Evolutionary conservation across 2,797 vertebrate genomes (phyloP), one percentile per base, ranked within the genome.

Genomic region (Eulemur rubriventer): DNA sequence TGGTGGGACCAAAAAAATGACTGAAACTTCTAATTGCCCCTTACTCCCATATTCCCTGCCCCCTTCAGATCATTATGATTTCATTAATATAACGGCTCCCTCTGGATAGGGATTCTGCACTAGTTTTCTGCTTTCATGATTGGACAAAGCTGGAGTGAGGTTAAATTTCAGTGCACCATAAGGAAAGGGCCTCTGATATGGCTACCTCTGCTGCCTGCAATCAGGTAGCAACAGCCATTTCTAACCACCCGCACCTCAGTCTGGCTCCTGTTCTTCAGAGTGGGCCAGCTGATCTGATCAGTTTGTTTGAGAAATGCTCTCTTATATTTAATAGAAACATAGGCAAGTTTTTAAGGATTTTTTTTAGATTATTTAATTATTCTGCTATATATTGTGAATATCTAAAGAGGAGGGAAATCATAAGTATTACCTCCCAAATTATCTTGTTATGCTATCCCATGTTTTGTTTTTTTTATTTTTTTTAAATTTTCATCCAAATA

Each of bases 241-340:
- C 24, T 52, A 2, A 7, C 4, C 14, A 7, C 3, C 6, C 1
- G 0, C 3, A 48, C 69, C 14, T 38, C 57, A 55, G 7, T 46
- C 26, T 67, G 35, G 38, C 30, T 30, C 18, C 7, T 50, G 1
- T 63, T 94, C 14, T 70, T 83, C 35, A 92, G 38, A 83, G 17
- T 70, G 10, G 20, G 12, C 4, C 12, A 63, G 4, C 6, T 79
- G 16, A 17, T 22, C 1, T 38, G 13, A 73, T 48, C 6, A 73
- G 16, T 63, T 75, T 43, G 35, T 50, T 46, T 61, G 4, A 38
- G n/a, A 92, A 67, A 35, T 61, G 11, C 3, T 92, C 26, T 76
- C 33, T 38, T 67, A 16, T 16, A 33, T 46, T 94, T 65, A 12
- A 61, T 89, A 89, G 63, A 65, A n/a, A 55, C 1, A n/a, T 22